phyloP scores from a whole-genome alignment of 2,797 vertebrate genomes.

The Eidolon dupreanum region DNA sequence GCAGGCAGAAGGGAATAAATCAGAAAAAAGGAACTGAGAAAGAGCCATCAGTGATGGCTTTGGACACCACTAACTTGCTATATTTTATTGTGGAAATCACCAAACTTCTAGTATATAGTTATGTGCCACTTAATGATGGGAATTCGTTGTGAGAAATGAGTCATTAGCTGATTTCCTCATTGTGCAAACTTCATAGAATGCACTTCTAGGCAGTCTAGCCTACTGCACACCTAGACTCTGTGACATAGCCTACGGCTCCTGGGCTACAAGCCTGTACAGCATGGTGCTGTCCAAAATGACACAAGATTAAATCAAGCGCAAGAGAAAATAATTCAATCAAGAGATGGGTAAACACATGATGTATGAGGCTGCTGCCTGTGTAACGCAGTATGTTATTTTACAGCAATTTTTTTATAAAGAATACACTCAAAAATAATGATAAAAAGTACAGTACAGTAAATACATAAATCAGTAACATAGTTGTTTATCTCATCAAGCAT shows the following conservation, averaged over 20 bases:
- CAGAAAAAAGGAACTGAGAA: neutral
- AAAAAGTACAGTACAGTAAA: neutral
- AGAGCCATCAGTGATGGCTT: neutral
- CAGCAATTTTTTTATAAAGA: neutral
- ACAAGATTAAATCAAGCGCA: neutral
- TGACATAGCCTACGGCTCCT: neutral
- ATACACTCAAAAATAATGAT: neutral
- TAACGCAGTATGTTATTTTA: neutral
- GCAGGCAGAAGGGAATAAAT: neutral
- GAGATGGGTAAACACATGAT: neutral
- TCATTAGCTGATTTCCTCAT: neutral
- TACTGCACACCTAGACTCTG: neutral
- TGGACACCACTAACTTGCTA: neutral
- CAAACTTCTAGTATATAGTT: neutral
- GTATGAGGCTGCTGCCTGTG: neutral
- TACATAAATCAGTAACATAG: neutral
- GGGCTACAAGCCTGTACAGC: neutral
- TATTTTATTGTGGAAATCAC: neutral
- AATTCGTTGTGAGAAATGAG: neutral
- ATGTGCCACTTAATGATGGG: neutral
- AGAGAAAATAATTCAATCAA: neutral
- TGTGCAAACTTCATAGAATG: neutral
- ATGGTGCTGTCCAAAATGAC: neutral
- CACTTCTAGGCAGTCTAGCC: neutral
- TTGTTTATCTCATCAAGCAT: neutral